Percentiles rank a stretch among this genome's conserved stretches.
Evolutionary conservation across 2,113 vertebrate genomes (phyloP).

Genomic region (Phoenicopterus ruber): DNA sequence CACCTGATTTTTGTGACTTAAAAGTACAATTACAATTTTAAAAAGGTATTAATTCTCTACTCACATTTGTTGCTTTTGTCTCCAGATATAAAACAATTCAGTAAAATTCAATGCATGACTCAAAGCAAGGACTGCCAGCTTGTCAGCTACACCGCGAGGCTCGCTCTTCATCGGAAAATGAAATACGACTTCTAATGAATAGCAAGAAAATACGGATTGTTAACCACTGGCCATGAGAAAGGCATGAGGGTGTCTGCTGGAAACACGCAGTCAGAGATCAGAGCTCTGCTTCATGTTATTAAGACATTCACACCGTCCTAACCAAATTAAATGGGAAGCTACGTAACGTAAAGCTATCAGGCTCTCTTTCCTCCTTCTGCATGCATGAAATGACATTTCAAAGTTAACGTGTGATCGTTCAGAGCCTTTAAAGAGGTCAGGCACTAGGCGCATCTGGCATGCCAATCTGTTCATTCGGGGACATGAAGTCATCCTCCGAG

Average conservation of each 20-base stretch:
- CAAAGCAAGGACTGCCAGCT: background rate
- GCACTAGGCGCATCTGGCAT: background rate
- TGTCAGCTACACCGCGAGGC: background rate
- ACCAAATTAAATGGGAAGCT: background rate
- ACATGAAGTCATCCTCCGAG: constrained; percentile 22
- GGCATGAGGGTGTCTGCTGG: background rate
- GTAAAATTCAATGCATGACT: constrained; percentile 19
- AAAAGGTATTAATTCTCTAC: background rate
- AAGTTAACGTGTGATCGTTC: background rate
- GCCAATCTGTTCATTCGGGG: background rate
- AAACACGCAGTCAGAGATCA: background rate
- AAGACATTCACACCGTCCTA: background rate
- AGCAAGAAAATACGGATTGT: background rate
- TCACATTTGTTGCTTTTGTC: constrained; percentile 13
- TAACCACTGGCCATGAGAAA: background rate
- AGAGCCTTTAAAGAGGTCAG: background rate
- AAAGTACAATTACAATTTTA: background rate
- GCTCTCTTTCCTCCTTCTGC: background rate
- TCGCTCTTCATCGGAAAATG: background rate
- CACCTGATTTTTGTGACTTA: background rate
- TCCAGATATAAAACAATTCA: constrained; percentile 48
- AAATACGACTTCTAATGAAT: background rate
- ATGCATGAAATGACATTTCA: constrained; percentile 5
- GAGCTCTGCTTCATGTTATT: background rate
- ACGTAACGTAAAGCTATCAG: background rate